Percentiles rank a stretch among this genome's conserved stretches.
Conservation (phyloP, 2,113 vertebrate species). For the Hirundichthys speculiger region DNA sequence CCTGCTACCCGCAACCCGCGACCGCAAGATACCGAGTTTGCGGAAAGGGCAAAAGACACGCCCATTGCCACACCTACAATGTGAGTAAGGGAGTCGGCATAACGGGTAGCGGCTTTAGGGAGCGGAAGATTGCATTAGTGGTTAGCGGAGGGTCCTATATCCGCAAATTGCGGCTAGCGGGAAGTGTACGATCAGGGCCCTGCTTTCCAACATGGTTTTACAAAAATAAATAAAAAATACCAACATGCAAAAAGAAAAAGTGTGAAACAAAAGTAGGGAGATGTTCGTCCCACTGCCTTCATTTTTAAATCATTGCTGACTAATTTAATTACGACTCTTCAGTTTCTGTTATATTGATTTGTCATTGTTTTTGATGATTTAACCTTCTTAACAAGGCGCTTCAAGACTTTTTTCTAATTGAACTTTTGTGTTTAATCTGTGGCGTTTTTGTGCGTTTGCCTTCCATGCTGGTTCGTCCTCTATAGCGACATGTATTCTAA, state of each 20-base stretch:
- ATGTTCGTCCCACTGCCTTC: constrained; percentile 20
- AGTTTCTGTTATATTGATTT: neutral
- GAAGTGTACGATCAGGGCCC: too few species aligned
- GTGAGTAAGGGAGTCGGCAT: too few species aligned
- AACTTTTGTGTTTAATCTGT: constrained; percentile 9
- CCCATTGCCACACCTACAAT: too few species aligned
- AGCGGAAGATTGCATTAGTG: too few species aligned
- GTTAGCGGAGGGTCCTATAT: too few species aligned
- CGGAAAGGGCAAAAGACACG: too few species aligned
- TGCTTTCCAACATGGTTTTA: constrained; percentile 14
- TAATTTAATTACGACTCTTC: neutral
- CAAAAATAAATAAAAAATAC: neutral
- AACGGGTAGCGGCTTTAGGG: too few species aligned
- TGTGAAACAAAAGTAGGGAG: neutral
- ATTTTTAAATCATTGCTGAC: neutral
- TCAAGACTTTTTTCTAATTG: constrained; percentile 20
- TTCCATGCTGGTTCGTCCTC: constrained; percentile 50
- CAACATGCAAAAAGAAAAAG: neutral
- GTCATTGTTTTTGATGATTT: neutral
- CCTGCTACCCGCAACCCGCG: too few species aligned
- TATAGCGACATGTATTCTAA: constrained; percentile 62
- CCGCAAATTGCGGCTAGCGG: too few species aligned
- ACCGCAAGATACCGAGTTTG: too few species aligned
- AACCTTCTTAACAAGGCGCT: constrained; percentile 51
- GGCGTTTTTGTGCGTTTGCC: constrained; percentile 16